Evolutionary conservation across 2,888 invertebrate genomes (phyloP), one percentile per base, ranked within the genome.

Genomic region (Pachydiplax longipennis): DNA sequence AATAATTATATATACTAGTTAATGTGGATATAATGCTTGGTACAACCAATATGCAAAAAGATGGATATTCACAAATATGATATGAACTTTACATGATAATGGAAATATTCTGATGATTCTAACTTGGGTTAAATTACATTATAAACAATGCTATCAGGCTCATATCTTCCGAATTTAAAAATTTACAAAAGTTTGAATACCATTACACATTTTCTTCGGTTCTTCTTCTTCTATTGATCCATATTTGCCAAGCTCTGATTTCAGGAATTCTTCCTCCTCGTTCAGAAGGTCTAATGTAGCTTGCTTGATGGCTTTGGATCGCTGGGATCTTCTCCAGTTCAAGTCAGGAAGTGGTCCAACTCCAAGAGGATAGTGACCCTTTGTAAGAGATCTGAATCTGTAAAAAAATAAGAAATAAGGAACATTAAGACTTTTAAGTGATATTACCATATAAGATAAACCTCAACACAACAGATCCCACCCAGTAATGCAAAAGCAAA

Each of bases 311-410:
- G 25, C 22, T 22, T 61, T 61, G 22, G 35, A 61, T 0, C n/a
- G 37, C 65, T 87, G 61, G 2, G 37, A 22, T 35, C 61, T 61
- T 18, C 65, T 65, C 61, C 48, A 65, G 12, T 22, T 35, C 12
- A 87, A 87, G 13, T 87, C 61, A 22, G 87, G 87, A 87, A 87
- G 37, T 18, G 61, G 58, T 40, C 87, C 87, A 35, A 87, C 61
- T 40, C 61, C 22, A 10, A 87, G 87, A 61, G 87, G 87, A 35
- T 87, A 87, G 0, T 61, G 22, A 15, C 87, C 87, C 13, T n/a
- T 18, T 37, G 65, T 87, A 15, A 87, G 58, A n/a, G 61, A 87
- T 61, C 37, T n/a, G 13, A 87, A 22, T 37, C 87, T 87, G 58
- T 15, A 58, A 53, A 13, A 31, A 5, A 31, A 18, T 18, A 10